Evolutionary conservation across 2,113 vertebrate genomes (phyloP), one percentile per base, ranked within the genome.

Genomic region (Mormyrus lacerda): DNA sequence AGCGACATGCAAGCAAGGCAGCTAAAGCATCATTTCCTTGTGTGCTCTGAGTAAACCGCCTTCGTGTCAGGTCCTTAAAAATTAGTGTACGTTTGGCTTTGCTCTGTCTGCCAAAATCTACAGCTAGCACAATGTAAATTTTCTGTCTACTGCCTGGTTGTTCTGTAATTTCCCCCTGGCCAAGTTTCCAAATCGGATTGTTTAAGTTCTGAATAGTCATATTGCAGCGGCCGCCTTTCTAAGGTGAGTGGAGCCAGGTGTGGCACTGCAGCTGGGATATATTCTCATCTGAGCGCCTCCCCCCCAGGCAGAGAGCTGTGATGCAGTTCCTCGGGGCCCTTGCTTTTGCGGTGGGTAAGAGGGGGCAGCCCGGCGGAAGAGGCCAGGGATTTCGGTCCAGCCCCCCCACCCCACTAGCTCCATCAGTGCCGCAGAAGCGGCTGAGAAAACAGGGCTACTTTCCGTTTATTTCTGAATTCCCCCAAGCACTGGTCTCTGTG

Each of bases 371-470:
- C 39, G 24, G 4, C 42, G 21, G 47, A 85, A 24, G 82, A 47
- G 82, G 8, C 13, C 7, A 7, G 15, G 19, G 44, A 21, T 24
- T 44, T 24, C 44, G 3, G 17, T 6, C 44, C n/a, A 2, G 48
- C 85, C 48, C 55, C 0, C 44, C 19, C 6, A 21, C 79, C 44
- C 21, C 24, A 24, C 58, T 3, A 15, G n/a, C 58, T n/a, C 58
- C 83, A 85, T 45, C 24, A 48, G 82, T 45, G 42, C 82, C 42
- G 15, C 21, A 7, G 47, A 9, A 31, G 44, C 24, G 50, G n/a
- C 35, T 89, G 89, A 69, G 47, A 61, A 85, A 89, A 87, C 55
- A 84, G 89, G 65, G 84, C 84, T 45, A 24, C n/a, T 31, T 53
- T 27, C 24, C 21, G 7, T n/a, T 1, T 27, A 31, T 69, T n/a